phyloP scores from a whole-genome alignment of 2,113 vertebrate species.

The Brachypodius melanocephalos region DNA sequence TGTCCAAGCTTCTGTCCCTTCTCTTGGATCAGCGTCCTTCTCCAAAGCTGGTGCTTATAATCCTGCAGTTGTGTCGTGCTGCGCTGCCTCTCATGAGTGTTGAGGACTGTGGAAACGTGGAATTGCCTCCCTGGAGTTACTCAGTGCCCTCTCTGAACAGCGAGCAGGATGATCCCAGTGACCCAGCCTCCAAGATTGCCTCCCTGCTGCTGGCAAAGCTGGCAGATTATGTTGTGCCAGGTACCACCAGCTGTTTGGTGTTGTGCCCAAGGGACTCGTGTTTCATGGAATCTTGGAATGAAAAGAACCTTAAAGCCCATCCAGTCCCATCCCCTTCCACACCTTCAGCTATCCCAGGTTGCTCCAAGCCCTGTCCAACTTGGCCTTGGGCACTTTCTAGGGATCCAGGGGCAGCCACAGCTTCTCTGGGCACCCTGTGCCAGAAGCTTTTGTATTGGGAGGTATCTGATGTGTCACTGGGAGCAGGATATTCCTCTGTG shows the following conservation, averaged over 20 bases:
- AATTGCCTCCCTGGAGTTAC: constrained; percentile 95
- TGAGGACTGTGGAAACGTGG: constrained; percentile 95
- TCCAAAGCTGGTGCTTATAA: constrained; percentile 95
- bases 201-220: constrained; percentile 92
- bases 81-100: constrained; percentile 97
- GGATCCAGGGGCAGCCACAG: neutral
- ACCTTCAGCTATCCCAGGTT: neutral
- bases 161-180: constrained; percentile 91
- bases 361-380: accelerated
- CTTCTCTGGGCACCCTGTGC: neutral
- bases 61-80: constrained; percentile 93
- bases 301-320: neutral
- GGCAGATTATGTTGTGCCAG: constrained; percentile 97
- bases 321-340: neutral
- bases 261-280: accelerated
- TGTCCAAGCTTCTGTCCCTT: constrained; percentile 95
- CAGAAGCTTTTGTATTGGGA: neutral
- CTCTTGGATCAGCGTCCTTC: constrained; percentile 96
- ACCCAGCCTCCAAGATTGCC: constrained; percentile 95
- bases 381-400: neutral
- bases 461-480: neutral
- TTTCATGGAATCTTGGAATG: neutral
- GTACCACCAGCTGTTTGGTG: constrained; percentile 54
- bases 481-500: neutral
- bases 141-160: constrained; percentile 89